Percentiles rank a stretch among this genome's conserved stretches.
These are phyloP conservation scores for Gallinago solitaria DNA, from an alignment of 2,797 vertebrate genomes.

Conservation along the genomic window DNA sequence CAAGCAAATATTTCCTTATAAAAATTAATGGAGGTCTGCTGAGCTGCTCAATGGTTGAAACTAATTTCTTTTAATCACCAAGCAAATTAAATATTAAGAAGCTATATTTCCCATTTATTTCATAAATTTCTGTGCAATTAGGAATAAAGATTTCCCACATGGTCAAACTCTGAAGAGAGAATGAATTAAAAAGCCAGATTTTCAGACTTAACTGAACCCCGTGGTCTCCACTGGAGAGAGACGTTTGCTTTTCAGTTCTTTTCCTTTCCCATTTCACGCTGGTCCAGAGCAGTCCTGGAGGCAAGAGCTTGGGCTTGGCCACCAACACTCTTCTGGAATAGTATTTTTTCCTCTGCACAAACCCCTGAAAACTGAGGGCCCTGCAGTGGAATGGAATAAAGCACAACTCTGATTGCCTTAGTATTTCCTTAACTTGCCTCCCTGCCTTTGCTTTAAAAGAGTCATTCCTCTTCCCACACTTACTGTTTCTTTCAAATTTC, in stretches of 20 bases:
- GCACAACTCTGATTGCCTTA: neutral
- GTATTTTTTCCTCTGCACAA: neutral
- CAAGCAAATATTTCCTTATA: constrained; percentile 17
- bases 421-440: neutral
- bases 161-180: neutral
- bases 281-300: neutral
- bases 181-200: neutral
- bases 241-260: neutral
- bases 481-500: neutral
- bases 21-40: constrained; percentile 34
- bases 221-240: neutral
- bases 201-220: neutral
- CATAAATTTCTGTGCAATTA: neutral
- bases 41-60: constrained; percentile 46
- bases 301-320: neutral
- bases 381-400: neutral
- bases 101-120: neutral
- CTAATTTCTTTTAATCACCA: constrained; percentile 32
- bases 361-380: neutral
- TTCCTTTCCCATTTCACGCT: neutral
- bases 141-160: constrained; percentile 1
- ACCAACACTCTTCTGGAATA: neutral
- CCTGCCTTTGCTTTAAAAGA: neutral
- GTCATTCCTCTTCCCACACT: neutral
- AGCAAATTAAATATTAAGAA: constrained; percentile 50